Evolutionary conservation across 2,113 vertebrate genomes (phyloP).

Genomic region (Otocyon megalotis): DNA sequence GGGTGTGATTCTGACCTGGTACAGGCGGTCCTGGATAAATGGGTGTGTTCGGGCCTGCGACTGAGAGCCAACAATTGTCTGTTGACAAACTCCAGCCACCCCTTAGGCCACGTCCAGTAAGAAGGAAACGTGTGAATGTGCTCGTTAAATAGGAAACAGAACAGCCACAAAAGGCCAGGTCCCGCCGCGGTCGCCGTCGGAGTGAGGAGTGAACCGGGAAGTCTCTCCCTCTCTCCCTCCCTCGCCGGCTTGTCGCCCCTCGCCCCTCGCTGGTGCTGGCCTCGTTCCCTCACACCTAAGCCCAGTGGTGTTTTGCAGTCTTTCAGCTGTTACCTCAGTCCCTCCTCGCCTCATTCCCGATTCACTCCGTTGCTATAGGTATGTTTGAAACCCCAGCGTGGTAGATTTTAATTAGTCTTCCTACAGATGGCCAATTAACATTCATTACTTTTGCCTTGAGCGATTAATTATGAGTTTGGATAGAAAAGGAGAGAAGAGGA

Average conservation of each 20-base stretch:
- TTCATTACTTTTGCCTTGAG: conserved; percentile 95
- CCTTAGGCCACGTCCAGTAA: conserved; percentile 30
- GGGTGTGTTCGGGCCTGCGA: background rate
- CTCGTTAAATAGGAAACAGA: conserved; percentile 63
- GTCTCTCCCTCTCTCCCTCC: conserved; percentile 35
- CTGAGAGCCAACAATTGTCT: background rate
- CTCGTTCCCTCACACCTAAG: conserved; percentile 89
- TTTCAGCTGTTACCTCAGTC: conserved; percentile 88
- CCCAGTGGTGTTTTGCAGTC: conserved; percentile 86
- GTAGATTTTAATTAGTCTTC: conserved; percentile 96
- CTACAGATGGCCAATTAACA: conserved; percentile 96
- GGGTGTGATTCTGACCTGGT: background rate
- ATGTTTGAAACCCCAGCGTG: conserved; percentile 94
- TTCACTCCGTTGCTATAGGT: conserved; percentile 91
- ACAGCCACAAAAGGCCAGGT: conserved; percentile 71
- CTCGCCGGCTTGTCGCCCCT: conserved; percentile 73
- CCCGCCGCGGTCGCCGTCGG: background rate
- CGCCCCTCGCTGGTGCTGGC: conserved; percentile 78
- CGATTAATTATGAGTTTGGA: conserved; percentile 94
- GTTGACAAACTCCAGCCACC: conserved; percentile 58
- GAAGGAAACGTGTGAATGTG: conserved; percentile 55
- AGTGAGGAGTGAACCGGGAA: conserved; percentile 43
- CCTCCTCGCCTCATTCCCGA: conserved; percentile 88
- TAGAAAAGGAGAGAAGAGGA: conserved; percentile 90
- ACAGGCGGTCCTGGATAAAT: background rate